These are phyloP conservation scores for Psilopogon haemacephalus DNA, from an alignment of 2,113 vertebrate genomes.

Conservation along the genomic window DNA sequence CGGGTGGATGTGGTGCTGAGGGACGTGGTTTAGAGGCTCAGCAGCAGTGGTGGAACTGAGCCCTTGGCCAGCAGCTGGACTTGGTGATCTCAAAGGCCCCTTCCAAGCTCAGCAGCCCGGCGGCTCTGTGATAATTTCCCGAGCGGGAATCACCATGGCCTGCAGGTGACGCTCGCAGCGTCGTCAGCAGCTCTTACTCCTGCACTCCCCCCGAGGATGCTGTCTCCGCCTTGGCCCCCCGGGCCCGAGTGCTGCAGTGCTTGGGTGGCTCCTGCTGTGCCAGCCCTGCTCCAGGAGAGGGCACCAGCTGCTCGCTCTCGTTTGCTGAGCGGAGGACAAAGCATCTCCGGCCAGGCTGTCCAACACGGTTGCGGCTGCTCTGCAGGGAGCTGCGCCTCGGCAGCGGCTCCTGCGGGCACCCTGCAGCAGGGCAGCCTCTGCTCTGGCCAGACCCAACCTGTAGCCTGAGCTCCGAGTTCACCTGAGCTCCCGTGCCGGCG, in stretches of 20 bases:
- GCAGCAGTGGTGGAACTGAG: too few species aligned
- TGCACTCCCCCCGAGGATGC: background rate
- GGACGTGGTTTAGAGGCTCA: too few species aligned
- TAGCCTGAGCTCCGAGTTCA: background rate
- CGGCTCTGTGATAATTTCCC: too few species aligned
- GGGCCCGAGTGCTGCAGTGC: background rate
- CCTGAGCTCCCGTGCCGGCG: background rate
- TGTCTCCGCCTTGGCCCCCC: background rate
- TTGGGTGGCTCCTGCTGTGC: background rate
- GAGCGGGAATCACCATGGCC: too few species aligned
- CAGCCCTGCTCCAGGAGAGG: slow-evolving; percentile 19
- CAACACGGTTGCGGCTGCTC: background rate
- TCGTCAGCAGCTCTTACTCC: too few species aligned
- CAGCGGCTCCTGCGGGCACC: background rate
- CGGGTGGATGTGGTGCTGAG: too few species aligned
- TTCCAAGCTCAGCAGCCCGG: too few species aligned
- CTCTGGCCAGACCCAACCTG: background rate
- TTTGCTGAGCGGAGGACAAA: background rate
- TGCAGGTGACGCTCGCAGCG: too few species aligned
- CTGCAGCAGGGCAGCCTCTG: too few species aligned
- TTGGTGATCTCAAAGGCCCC: too few species aligned
- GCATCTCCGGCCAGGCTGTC: background rate
- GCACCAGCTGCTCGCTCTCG: background rate
- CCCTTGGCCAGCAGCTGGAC: too few species aligned
- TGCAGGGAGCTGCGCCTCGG: background rate